Evolutionary conservation across 2,888 invertebrate genomes (phyloP).

Genomic region (Reticulitermes lucifugus): DNA sequence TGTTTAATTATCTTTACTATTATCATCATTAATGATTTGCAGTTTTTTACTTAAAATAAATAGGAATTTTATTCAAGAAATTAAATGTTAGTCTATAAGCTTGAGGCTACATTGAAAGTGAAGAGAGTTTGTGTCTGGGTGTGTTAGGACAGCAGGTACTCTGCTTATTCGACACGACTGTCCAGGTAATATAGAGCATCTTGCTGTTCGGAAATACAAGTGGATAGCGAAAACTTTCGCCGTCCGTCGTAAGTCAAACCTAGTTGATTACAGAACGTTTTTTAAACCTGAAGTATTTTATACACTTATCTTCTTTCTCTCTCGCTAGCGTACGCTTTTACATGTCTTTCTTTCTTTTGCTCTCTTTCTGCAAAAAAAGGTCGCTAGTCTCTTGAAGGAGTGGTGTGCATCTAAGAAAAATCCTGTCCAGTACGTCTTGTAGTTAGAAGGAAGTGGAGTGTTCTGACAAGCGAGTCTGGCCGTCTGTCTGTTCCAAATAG

Average conservation of each 20-base stretch:
- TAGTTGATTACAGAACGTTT: background rate
- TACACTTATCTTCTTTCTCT: background rate
- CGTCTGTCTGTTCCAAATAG: slow-evolving; percentile 5
- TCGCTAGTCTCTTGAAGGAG: background rate
- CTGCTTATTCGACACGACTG: background rate
- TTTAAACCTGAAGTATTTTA: background rate
- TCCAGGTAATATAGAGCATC: slow-evolving; percentile 2
- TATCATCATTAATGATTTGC: no score
- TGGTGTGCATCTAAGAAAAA: background rate
- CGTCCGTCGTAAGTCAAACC: background rate
- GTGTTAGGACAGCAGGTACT: background rate
- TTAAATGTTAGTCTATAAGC: no score
- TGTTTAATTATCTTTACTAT: no score
- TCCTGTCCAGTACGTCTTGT: background rate
- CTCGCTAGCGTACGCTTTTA: background rate
- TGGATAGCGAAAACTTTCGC: slow-evolving; percentile 14
- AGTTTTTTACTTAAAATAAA: no score
- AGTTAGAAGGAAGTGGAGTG: slow-evolving; percentile 1
- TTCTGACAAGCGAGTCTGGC: background rate
- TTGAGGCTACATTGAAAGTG: no score
- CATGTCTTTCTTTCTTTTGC: background rate
- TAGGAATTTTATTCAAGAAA: no score
- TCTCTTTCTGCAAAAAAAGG: background rate
- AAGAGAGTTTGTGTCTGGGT: no score
- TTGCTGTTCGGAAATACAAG: background rate